Percentiles rank a stretch among this genome's conserved stretches.
phyloP scores from a whole-genome alignment of 2,888 invertebrate species.

The Tuberolachnus salignus region DNA sequence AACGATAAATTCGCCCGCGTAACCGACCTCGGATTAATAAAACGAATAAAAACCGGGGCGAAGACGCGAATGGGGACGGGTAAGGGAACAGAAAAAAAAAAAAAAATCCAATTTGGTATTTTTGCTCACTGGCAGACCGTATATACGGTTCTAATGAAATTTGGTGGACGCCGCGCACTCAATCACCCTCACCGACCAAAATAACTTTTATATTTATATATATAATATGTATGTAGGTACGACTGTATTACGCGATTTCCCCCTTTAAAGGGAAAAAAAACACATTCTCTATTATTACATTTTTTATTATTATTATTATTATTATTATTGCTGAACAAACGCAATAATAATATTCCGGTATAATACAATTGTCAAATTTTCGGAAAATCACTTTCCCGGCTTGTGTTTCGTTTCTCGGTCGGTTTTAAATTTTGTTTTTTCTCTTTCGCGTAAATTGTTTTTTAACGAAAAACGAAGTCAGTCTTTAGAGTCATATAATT shows the following conservation, averaged over 20 bases:
- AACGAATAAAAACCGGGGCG: constrained; percentile 51
- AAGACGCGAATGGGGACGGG: constrained; percentile 3
- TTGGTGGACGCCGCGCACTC: constrained; percentile 57
- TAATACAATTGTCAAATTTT: too few species aligned
- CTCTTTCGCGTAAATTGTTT: too few species aligned
- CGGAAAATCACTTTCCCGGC: too few species aligned
- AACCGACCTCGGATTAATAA: constrained; percentile 55
- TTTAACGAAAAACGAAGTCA: too few species aligned
- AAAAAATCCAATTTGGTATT: constrained; percentile 60
- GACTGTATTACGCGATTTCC: constrained; percentile 17
- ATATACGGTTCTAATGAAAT: constrained; percentile 59
- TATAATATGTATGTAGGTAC: constrained; percentile 29
- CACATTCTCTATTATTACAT: constrained; percentile 30
- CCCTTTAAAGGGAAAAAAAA: constrained; percentile 6
- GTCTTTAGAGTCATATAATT: too few species aligned
- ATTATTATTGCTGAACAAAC: constrained; percentile 2
- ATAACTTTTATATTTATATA: constrained; percentile 44
- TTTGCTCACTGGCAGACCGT: constrained; percentile 53
- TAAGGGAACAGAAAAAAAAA: too few species aligned
- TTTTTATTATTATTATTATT: background rate
- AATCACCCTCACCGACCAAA: constrained; percentile 51
- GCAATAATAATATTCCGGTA: background rate
- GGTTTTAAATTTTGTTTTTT: too few species aligned
- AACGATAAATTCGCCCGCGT: constrained; percentile 39
- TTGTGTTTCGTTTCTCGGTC: too few species aligned